Base-by-base conservation (phyloP, 2,888 invertebrate species). In the Philaethria dido region DNA sequence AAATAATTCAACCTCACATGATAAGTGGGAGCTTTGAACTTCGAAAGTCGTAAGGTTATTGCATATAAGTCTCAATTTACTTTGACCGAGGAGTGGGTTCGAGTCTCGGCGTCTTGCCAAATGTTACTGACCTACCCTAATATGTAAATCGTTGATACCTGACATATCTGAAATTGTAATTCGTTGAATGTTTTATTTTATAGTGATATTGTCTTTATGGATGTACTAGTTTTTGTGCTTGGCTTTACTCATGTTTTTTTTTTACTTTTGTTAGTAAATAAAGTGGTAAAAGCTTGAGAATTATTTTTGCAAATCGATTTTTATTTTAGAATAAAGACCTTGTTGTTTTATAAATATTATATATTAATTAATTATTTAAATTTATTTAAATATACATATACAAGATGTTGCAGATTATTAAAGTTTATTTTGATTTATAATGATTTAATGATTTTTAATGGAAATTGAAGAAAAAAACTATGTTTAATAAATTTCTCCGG, bases 121-220 rank as follows among this genome's bases (percentile, higher is more conserved):
- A 66, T 74, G 73, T 76, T 74, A 76, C 77, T 78, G 77, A 78
- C 77, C 77, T 75, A 75, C 69, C 73, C 66, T 74, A 77, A 77
- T 75, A 75, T 74, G 71, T 72, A 72, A 73, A 73, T 60, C 8
- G 44, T 60, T 60, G 60, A 57, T 70, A 66, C 70, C 65, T 65
- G 62, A 64, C 42, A 36, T 55, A 33, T 55, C 39, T 57, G 18
- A 57, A 57, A 57, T 57, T 57, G 22, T 57, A n/a, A 39, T 57
- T 39, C 22, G 9, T 22, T 57, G 57, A 57, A 39, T 57, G 57
- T 39, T 57, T 29, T 57, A 39, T 57, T 57, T 57, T 42, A 22
- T n/a, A 36, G 8, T 48, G 54, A 44, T 25, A 36, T 39, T 13
- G 22, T 42, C 9, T 39, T 39, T 22, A 39, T 55, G 36, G 6